Conservation (phyloP, 2,888 invertebrate species). For the Panorpa germanica region DNA sequence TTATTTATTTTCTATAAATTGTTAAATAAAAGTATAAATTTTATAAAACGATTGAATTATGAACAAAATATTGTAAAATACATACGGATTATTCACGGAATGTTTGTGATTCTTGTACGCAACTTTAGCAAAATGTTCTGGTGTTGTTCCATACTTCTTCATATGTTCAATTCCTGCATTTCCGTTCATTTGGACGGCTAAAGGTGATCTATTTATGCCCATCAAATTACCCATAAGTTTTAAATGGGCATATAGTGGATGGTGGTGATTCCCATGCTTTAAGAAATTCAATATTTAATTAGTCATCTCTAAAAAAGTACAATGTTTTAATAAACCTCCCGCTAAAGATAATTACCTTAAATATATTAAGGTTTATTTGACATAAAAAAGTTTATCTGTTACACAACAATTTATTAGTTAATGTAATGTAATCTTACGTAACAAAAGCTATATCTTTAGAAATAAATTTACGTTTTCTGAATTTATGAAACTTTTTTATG, state of each 20-base stretch:
- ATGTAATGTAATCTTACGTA: too few species aligned
- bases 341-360: too few species aligned
- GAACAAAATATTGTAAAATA: slow-evolving; percentile 12
- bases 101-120: slow-evolving; percentile 72
- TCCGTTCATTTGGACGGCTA: slow-evolving; percentile 65
- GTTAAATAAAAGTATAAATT: slow-evolving; percentile 5
- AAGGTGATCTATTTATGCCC: slow-evolving; percentile 44
- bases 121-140: slow-evolving; percentile 66
- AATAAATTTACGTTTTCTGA: too few species aligned
- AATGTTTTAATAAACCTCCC: too few species aligned
- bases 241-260: not conserved
- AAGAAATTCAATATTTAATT: slow-evolving; percentile 12
- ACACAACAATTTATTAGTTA: too few species aligned
- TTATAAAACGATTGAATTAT: slow-evolving; percentile 2
- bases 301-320: too few species aligned
- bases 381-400: too few species aligned
- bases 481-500: too few species aligned
- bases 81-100: slow-evolving; percentile 61
- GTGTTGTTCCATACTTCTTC: slow-evolving; percentile 59
- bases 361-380: too few species aligned
- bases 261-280: not conserved
- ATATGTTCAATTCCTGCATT: slow-evolving; percentile 68
- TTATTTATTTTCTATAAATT: too few species aligned
- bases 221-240: not conserved
- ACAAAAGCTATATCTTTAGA: too few species aligned